These are phyloP conservation scores for Corynorhinus townsendii DNA, from an alignment of 2,113 vertebrate genomes.

Conservation along the genomic window DNA sequence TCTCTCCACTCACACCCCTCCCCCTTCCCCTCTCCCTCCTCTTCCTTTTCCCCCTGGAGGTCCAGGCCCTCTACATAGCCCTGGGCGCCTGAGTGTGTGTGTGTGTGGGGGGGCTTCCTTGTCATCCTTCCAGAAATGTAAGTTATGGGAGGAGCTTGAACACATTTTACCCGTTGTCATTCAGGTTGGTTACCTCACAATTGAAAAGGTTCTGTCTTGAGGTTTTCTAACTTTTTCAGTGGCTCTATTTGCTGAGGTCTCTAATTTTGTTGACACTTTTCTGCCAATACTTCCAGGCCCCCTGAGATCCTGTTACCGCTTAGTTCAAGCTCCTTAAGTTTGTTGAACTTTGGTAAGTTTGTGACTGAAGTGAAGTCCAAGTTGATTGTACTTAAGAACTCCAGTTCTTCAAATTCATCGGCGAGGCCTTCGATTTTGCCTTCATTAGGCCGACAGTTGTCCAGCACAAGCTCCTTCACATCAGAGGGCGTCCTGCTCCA, in stretches of 20 bases:
- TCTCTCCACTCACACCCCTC: constrained; percentile 81
- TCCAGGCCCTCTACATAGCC: constrained; percentile 94
- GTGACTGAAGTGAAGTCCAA: neutral
- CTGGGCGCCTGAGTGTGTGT: constrained; percentile 93
- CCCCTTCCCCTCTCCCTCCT: too few relatives aligned
- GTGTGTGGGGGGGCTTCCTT: constrained; percentile 94
- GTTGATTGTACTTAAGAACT: neutral
- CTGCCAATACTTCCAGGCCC: neutral
- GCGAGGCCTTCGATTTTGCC: constrained; percentile 97
- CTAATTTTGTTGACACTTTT: constrained; percentile 97
- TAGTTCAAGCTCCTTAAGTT: neutral
- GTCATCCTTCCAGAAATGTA: constrained; percentile 95
- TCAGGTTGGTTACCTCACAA: constrained; percentile 97
- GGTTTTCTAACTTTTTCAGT: constrained; percentile 95
- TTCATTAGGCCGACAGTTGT: constrained; percentile 95
- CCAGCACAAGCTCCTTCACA: constrained; percentile 97
- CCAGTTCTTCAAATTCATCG: constrained; percentile 72
- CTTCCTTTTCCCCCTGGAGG: constrained; percentile 72
- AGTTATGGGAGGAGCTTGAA: constrained; percentile 97
- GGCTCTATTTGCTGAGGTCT: constrained; percentile 98
- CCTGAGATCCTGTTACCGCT: neutral
- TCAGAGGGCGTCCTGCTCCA: constrained; percentile 98
- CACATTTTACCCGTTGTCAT: constrained; percentile 95
- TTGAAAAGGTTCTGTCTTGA: constrained; percentile 99
- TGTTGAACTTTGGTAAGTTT: neutral